These are phyloP conservation scores for Tangara arthus DNA, from an alignment of 2,797 vertebrate genomes.

Conservation along the genomic window DNA sequence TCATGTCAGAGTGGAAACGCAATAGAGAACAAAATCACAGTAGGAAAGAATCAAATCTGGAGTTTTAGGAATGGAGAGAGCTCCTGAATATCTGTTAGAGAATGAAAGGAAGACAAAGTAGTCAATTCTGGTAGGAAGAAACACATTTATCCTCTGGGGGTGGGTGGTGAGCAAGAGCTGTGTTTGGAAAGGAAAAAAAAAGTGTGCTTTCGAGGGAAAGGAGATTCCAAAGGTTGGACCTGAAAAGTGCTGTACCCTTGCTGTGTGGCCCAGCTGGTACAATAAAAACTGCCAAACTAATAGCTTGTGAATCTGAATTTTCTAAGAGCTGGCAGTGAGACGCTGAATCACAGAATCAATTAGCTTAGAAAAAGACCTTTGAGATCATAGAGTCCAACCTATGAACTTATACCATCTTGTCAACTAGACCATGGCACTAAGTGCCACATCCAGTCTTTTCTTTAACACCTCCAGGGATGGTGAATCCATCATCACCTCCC, in stretches of 20 bases:
- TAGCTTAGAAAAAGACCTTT: background rate
- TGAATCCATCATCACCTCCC: background rate
- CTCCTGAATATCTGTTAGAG: background rate
- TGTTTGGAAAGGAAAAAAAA: background rate
- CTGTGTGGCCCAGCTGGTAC: background rate
- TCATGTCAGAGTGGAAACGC: background rate
- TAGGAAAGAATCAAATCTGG: background rate
- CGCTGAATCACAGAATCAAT: background rate
- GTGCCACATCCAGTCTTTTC: background rate
- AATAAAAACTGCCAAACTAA: rapidly evolving
- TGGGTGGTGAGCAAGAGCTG: background rate
- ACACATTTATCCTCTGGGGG: background rate
- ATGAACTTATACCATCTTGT: background rate
- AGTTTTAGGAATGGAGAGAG: background rate
- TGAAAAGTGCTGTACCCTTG: background rate
- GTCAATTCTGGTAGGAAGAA: background rate
- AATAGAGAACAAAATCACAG: background rate
- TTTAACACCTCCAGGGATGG: background rate
- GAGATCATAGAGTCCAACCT: background rate
- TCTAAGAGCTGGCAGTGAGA: background rate
- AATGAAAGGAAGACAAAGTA: background rate
- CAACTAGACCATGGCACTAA: background rate
- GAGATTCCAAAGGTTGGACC: rapidly evolving
- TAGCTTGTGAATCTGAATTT: background rate
- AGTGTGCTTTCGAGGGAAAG: background rate